Evolutionary conservation across 2,888 invertebrate species (phyloP), one percentile per base, ranked within the genome.

Genomic region (Chalcosyrphus nemorum): DNA sequence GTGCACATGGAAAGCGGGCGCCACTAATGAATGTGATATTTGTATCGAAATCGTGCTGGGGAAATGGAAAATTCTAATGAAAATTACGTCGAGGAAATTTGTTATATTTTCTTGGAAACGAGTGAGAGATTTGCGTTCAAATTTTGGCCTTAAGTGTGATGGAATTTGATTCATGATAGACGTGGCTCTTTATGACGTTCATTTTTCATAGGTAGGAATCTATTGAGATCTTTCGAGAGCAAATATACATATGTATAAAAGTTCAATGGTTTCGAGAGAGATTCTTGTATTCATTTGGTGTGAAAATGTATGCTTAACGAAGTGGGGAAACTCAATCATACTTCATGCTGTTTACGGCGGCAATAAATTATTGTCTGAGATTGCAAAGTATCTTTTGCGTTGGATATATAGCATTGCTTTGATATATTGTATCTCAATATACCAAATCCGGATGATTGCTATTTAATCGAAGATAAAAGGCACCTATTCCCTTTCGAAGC

Each of bases 1-100:
- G 13, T 13, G 13, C 50, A 9, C 24, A 29, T 19, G 50, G 27
- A 32, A 41, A 19, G 2, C 13, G 5, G 43, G 29, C 54, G 32
- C 9, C 21, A 38, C 11, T 54, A 27, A 41, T 45, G 43, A 57
- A 70, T 45, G 17, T 15, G 47, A 70, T 47, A 4, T 47, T 35
- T 21, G 19, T 19, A 32, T 21, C 5, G 9, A 47, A 6, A 4
- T 6, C 32, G 21, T 63, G 47, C 21, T 15, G 47, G 4, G 35
- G 19, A 35, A 47, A 47, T 7, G n/a, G 19, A 24, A 4, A n/a
- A 9, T 32, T 32, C 3, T 5, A 21, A 24, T 11, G 45, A 21
- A 63, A 61, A 17, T n/a, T 2, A 6, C 6, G 41, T 59, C 15
- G 17, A 19, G 27, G n/a, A n/a, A 45, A 50, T 27, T 27, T 6